Percentiles rank a stretch among this genome's conserved stretches.
phyloP scores from a whole-genome alignment of 2,113 vertebrate genomes.

The Clinocottus analis region DNA sequence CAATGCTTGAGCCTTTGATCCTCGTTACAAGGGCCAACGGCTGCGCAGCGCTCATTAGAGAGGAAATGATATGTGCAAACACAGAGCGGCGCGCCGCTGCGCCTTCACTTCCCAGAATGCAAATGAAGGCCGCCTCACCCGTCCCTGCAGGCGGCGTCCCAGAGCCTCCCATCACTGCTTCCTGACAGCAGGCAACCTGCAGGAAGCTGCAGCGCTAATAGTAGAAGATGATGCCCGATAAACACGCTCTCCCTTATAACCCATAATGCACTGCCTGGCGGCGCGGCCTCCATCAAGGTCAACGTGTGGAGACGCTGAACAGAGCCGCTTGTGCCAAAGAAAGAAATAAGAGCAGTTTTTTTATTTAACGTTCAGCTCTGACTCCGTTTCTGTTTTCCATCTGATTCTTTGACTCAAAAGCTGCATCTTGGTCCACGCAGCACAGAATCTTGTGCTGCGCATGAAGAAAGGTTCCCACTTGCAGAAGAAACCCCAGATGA shows the following conservation, averaged over 20 bases:
- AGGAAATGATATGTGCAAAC: conserved; percentile 84
- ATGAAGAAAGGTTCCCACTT: conserved; percentile 13
- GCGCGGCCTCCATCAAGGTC: conserved; percentile 67
- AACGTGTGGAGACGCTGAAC: conserved; percentile 52
- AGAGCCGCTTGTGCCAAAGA: conserved; percentile 45
- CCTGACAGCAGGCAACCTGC: conserved; percentile 73
- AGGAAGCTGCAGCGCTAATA: conserved; percentile 55
- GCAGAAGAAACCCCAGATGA: not conserved
- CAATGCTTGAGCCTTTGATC: conserved; percentile 72
- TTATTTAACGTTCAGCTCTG: conserved; percentile 40
- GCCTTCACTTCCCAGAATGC: conserved; percentile 78
- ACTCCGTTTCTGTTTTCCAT: conserved; percentile 41
- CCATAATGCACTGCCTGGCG: conserved; percentile 46
- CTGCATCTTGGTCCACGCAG: conserved; percentile 41
- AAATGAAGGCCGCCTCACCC: conserved; percentile 82
- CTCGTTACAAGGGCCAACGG: conserved; percentile 67
- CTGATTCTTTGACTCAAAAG: conserved; percentile 60
- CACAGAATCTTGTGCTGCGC: not conserved
- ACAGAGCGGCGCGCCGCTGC: conserved; percentile 72
- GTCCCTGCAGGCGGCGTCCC: conserved; percentile 77
- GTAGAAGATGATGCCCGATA: conserved; percentile 68
- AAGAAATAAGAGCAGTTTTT: conserved; percentile 16
- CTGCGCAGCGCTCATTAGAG: conserved; percentile 77
- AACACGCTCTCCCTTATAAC: conserved; percentile 52
- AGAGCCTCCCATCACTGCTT: conserved; percentile 75